Conservation (phyloP, 2,113 vertebrate species). For the Forbesichthys papilliferus region DNA sequence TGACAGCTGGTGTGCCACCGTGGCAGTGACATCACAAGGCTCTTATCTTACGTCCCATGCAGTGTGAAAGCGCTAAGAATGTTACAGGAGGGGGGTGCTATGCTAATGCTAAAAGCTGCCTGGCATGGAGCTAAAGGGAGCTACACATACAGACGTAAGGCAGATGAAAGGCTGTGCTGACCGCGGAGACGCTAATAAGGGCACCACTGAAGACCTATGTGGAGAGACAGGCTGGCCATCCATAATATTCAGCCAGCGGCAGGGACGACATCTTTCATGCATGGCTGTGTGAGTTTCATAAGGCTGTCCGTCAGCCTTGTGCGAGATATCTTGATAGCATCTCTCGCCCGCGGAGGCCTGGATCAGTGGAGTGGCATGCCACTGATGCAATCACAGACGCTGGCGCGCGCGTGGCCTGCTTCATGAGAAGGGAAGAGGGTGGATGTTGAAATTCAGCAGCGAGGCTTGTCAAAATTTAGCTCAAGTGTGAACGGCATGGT, state of each 20-base stretch:
- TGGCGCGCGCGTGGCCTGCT: constrained; percentile 41
- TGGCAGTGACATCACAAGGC: too few relatives aligned
- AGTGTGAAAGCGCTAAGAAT: too few relatives aligned
- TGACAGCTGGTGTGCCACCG: too few relatives aligned
- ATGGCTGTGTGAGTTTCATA: constrained; percentile 37
- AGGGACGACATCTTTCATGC: constrained; percentile 40
- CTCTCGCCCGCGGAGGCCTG: constrained; percentile 40
- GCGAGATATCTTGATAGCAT: constrained; percentile 55
- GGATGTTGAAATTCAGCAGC: constrained; percentile 51
- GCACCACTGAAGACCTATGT: constrained; percentile 38
- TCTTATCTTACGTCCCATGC: too few relatives aligned
- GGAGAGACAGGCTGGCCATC: constrained; percentile 50
- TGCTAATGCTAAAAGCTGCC: too few relatives aligned
- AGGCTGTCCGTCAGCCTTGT: constrained; percentile 48
- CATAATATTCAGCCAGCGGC: constrained; percentile 50
- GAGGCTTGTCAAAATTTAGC: constrained; percentile 50
- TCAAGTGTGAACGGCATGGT: constrained; percentile 46
- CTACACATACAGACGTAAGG: too few relatives aligned
- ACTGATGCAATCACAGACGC: constrained; percentile 60
- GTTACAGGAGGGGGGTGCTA: too few relatives aligned
- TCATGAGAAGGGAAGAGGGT: constrained; percentile 8
- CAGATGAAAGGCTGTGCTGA: too few relatives aligned
- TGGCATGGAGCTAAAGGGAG: too few relatives aligned
- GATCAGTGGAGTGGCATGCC: constrained; percentile 55
- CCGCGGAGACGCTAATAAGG: too few relatives aligned